Percentiles rank a stretch among this genome's conserved stretches.
phyloP scores from a whole-genome alignment of 92 coral and sea anemone genomes.

The Nematostella vectensis region DNA sequence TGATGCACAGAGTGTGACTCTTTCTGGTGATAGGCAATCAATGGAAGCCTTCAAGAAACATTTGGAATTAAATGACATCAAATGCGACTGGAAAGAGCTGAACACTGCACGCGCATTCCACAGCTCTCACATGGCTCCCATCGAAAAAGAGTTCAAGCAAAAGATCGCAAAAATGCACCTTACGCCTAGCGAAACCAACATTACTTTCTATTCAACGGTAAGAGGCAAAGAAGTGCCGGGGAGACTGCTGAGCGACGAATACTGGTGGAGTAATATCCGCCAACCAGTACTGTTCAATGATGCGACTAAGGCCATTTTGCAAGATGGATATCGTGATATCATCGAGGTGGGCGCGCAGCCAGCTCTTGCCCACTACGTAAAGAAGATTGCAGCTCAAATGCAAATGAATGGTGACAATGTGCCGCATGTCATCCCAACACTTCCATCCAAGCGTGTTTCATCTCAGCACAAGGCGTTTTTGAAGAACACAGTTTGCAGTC shows the following conservation, averaged over 20 bases:
- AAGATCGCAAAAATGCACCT: constrained; percentile 7
- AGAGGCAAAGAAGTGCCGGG: constrained; percentile 29
- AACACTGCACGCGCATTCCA: constrained; percentile 54
- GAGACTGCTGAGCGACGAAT: constrained; percentile 8
- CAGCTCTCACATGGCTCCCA: constrained; percentile 42
- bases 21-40: constrained; percentile 40
- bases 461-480: constrained; percentile 41
- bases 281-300: constrained; percentile 33
- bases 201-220: constrained; percentile 52
- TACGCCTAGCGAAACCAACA: constrained; percentile 7
- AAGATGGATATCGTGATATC: constrained; percentile 27
- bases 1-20: constrained; percentile 44
- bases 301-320: constrained; percentile 22
- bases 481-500: constrained; percentile 34
- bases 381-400: constrained; percentile 25
- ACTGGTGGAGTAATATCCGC: constrained; percentile 60
- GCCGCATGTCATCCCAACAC: constrained; percentile 26
- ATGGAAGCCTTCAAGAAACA: constrained; percentile 24
- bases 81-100: constrained; percentile 41
- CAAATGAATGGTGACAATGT: constrained; percentile 3
- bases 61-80: not conserved
- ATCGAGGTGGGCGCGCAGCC: constrained; percentile 54
- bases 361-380: constrained; percentile 42
- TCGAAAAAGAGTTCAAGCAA: constrained; percentile 9
- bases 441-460: constrained; percentile 25